Evolutionary conservation across 2,888 invertebrate species (phyloP).

Genomic region (Synergus umbraculus): DNA sequence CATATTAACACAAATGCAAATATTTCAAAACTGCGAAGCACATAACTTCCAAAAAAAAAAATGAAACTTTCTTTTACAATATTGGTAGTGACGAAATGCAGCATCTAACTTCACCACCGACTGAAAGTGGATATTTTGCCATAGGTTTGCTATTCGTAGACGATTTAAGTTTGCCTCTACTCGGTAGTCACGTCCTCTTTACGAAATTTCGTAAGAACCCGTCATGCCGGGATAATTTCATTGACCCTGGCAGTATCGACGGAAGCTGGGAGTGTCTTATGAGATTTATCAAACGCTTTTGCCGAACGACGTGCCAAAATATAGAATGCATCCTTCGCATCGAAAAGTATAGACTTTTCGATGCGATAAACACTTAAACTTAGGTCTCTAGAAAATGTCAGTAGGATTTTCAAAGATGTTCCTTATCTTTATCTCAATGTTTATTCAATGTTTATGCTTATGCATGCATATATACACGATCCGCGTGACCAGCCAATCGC

Average conservation of each 20-base stretch:
- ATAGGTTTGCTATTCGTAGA: background rate
- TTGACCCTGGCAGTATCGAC: constrained; percentile 38
- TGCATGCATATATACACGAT: constrained; percentile 10
- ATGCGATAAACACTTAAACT: constrained; percentile 30
- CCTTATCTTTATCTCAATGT: constrained; percentile 1
- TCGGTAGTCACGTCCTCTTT: constrained; percentile 33
- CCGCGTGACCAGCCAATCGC: background rate
- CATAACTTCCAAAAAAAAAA: no score
- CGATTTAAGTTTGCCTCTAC: background rate
- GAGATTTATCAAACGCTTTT: constrained; percentile 40
- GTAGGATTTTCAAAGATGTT: constrained; percentile 33
- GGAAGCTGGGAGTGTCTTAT: constrained; percentile 38
- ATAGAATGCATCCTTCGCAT: constrained; percentile 19
- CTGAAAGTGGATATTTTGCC: background rate
- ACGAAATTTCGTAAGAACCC: constrained; percentile 32
- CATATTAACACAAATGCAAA: no score
- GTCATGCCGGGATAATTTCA: constrained; percentile 35
- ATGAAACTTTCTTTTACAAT: no score
- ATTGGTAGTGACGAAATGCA: background rate
- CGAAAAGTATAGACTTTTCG: background rate
- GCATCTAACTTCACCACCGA: background rate
- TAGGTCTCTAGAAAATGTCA: constrained; percentile 28
- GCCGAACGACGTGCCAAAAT: constrained; percentile 38
- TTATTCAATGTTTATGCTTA: background rate
- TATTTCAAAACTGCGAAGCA: no score